Evolutionary conservation across 2,797 vertebrate genomes (phyloP), one percentile per base, ranked within the genome.

Genomic region (Tragelaphus oryx): DNA sequence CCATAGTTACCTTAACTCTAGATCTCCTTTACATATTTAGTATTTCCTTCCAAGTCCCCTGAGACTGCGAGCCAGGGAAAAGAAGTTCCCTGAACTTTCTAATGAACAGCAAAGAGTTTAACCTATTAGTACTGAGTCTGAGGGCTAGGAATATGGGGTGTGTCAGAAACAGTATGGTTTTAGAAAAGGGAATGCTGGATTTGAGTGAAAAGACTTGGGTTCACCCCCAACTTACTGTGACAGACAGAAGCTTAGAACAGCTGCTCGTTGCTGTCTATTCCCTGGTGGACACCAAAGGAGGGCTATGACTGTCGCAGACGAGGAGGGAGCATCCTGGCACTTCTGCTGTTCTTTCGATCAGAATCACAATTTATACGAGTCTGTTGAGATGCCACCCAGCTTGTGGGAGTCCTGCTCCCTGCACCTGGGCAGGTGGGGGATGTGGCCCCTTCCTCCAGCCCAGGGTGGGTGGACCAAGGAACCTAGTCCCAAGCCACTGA

Each of bases 21-120:
- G 60, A 60, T 12, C n/a, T 85, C 7, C 44, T 85, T 71, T 89
- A 76, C 41, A 24, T 30, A 41, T 24, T 75, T 92, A 65, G 3
- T 91, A 48, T 52, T 91, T 22, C 80, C 16, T 30, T 52, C 60
- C 48, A 86, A 55, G 59, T 60, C 28, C 8, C 50, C 57, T n/a
- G 59, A 59, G 48, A 71, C 59, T 91, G 0, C 68, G 78, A 76
- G 30, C 81, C 85, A 55, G 26, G 13, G 52, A 79, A 82, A 68
- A 91, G 37, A 76, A 68, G 33, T 59, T 89, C 6, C n/a, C 37
- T 75, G 41, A 55, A 79, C 71, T 91, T 94, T 94, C 37, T 89
- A 76, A 79, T 78, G 48, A 95, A 92, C 26, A 80, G 48, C 79
- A 68, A 48, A 89, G 52, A 75, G 41, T 79, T 92, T n/a, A 94